phyloP scores from a whole-genome alignment of 1,140 invertebrate species.

The Asbolus verrucosus region DNA sequence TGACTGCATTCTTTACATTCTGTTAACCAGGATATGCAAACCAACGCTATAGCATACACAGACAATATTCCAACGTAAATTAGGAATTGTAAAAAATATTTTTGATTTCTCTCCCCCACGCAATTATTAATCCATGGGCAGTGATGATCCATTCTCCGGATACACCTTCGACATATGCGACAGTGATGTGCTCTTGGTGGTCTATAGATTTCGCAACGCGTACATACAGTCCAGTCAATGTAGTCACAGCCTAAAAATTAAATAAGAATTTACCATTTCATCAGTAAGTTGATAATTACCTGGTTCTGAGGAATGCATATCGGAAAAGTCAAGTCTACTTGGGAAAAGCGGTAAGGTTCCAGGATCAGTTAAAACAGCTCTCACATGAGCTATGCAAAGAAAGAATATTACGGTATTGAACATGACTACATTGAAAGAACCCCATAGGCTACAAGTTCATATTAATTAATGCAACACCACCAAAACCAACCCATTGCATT shows the following conservation, averaged over 20 bases:
- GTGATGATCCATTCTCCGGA: constrained; percentile 92
- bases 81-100: constrained; percentile 93
- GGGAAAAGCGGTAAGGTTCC: constrained; percentile 88
- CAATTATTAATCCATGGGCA: constrained; percentile 92
- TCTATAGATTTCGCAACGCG: constrained; percentile 85
- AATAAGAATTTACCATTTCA: too few relatives aligned
- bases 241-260: constrained; percentile 65
- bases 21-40: constrained; percentile 80
- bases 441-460: constrained; percentile 80
- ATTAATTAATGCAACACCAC: constrained; percentile 13
- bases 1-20: constrained; percentile 77
- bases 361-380: constrained; percentile 90
- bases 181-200: constrained; percentile 91
- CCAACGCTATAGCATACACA: constrained; percentile 78
- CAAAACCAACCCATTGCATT: constrained; percentile 1
- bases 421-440: constrained; percentile 81
- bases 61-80: constrained; percentile 77
- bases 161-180: constrained; percentile 88
- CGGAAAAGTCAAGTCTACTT: constrained; percentile 87
- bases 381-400: constrained; percentile 80
- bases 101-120: constrained; percentile 94
- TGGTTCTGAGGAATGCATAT: constrained; percentile 64
- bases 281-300: too few relatives aligned
- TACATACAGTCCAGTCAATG: constrained; percentile 89
- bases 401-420: constrained; percentile 87